Base-by-base conservation (phyloP, 2,797 vertebrate genomes). In the Staurois parvus region DNA sequence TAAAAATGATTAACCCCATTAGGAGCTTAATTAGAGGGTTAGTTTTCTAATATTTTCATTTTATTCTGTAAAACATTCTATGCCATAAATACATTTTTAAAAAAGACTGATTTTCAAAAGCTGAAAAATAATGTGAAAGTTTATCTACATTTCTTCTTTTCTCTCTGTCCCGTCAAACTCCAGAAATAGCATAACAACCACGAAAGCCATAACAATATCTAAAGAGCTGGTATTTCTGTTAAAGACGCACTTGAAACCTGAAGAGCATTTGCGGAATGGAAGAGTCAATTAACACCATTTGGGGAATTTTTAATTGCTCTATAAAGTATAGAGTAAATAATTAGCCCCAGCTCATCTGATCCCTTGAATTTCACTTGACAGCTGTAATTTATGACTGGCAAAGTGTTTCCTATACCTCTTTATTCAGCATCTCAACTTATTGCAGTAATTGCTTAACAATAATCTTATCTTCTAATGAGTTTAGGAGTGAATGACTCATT, bases 221-320 rank as follows among this genome's bases (percentile, higher is more conserved):
- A 86, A 86, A 83, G 85, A 29, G 40, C 21, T n/a, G 79, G 82
- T 62, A 90, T 76, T 88, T 86, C 79, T 64, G 80, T 87, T 83
- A 88, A 72, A 52, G 74, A 77, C 84, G 87, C 79, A 68, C 83
- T 26, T 87, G 87, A 89, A 90, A 84, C 84, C 73, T 32, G 79
- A 75, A 86, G 84, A 29, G 89, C 1, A 28, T 88, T 87, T 90
- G 76, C 84, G 66, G 85, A 85, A 2, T 89, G 78, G 91, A 90
- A 90, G 91, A 89, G 89, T 92, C 92, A 90, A 91, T 93, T 93
- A 93, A 91, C 90, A 89, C 90, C 88, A 92, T 91, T 93, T 88
- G 90, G 92, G 92, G 92, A 90, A 90, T 90, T 91, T 94, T 92
- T 93, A 93, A 94, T 93, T 93, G 92, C 91, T 91, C 91, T 92